phyloP scores from a whole-genome alignment of 2,888 invertebrate species.

The Schizotus pectinicornis region DNA sequence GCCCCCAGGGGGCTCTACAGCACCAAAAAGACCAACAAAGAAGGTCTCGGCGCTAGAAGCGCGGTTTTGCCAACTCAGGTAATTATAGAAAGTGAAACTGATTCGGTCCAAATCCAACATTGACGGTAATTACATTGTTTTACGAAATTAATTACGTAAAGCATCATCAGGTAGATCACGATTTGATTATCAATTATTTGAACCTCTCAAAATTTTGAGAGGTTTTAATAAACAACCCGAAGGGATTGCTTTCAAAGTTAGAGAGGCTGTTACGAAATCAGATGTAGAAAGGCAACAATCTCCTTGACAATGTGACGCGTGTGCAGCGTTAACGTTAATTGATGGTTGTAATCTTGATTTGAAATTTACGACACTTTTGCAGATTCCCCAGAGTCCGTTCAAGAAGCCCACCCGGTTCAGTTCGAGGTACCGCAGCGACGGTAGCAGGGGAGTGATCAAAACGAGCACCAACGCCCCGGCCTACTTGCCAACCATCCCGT shows the following conservation, averaged over 20 bases:
- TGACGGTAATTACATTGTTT: background rate
- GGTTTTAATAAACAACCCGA: background rate
- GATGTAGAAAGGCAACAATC: too few species aligned
- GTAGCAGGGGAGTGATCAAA: slow-evolving; percentile 54
- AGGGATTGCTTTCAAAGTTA: too few species aligned
- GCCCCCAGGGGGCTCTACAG: slow-evolving; percentile 47
- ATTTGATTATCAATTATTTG: background rate
- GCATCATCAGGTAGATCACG: background rate
- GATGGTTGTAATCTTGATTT: background rate
- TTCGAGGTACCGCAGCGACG: slow-evolving; percentile 63
- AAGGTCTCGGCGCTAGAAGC: slow-evolving; percentile 15
- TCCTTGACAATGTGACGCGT: too few species aligned
- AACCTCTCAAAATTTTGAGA: background rate
- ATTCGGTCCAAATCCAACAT: too few species aligned
- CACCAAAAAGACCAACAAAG: slow-evolving; percentile 43
- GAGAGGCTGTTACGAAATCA: too few species aligned
- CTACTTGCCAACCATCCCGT: slow-evolving; percentile 69
- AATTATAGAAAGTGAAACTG: slow-evolving; percentile 19
- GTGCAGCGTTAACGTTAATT: too few species aligned
- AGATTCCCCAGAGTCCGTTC: slow-evolving; percentile 41
- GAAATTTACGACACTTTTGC: slow-evolving; percentile 17
- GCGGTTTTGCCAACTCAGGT: slow-evolving; percentile 7
- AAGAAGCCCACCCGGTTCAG: slow-evolving; percentile 65
- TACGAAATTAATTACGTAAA: too few species aligned
- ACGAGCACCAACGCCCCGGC: slow-evolving; percentile 63